A percentile compares a stretch with the other conserved stretches of the same genome.
phyloP scores from a whole-genome alignment of 1,140 invertebrate genomes.

The Hyles vespertilio region DNA sequence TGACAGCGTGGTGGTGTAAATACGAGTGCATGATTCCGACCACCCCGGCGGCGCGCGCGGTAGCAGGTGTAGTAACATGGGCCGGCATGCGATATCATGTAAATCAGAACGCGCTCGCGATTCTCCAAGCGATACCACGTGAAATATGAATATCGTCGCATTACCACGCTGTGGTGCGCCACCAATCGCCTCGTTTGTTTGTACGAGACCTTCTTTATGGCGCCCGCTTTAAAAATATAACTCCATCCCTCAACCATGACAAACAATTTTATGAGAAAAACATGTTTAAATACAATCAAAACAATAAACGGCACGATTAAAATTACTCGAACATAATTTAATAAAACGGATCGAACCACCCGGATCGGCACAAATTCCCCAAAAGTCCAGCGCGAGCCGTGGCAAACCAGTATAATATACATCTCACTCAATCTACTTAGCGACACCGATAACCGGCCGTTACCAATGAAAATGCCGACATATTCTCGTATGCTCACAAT shows the following conservation, averaged over 20 bases:
- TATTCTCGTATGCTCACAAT: slow-evolving; percentile 62
- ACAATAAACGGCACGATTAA: slow-evolving; percentile 6
- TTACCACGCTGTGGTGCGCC: slow-evolving; percentile 17
- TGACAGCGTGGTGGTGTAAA: not conserved
- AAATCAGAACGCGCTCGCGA: slow-evolving; percentile 54
- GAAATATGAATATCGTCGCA: slow-evolving; percentile 59
- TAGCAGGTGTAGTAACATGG: slow-evolving; percentile 43
- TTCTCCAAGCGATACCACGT: slow-evolving; percentile 40
- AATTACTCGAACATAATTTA: slow-evolving; percentile 10
- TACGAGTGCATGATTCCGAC: slow-evolving; percentile 19
- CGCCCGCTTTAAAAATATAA: not conserved
- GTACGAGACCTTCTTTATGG: slow-evolving; percentile 8
- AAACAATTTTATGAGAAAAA: slow-evolving; percentile 1
- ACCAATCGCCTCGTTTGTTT: slow-evolving; percentile 15
- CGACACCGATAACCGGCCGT: slow-evolving; percentile 67
- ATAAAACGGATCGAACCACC: slow-evolving; percentile 31
- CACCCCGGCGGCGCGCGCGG: slow-evolving; percentile 34
- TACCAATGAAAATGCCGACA: slow-evolving; percentile 64
- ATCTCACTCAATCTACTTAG: slow-evolving; percentile 62
- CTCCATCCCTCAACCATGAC: not conserved
- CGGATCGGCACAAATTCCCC: slow-evolving; percentile 30
- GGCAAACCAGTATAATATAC: slow-evolving; percentile 55
- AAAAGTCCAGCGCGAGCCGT: slow-evolving; percentile 38
- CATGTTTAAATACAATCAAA: slow-evolving; percentile 4
- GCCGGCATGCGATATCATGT: slow-evolving; percentile 48